These are phyloP conservation scores for Sebastes itinus DNA, from an alignment of 2,797 vertebrate genomes.

Conservation along the genomic window DNA sequence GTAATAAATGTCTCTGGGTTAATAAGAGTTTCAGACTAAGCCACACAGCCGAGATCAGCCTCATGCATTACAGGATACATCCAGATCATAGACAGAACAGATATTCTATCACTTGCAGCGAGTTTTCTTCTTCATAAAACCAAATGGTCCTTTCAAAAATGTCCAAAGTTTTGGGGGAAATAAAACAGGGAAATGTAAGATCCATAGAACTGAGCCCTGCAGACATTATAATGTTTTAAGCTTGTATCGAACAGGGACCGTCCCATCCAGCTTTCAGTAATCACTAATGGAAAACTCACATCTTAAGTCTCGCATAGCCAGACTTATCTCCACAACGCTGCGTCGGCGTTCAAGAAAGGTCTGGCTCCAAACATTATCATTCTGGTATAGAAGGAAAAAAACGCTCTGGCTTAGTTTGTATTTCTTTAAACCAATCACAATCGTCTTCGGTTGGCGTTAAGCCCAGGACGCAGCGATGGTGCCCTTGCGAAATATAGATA, in stretches of 20 bases:
- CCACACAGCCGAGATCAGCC: background rate
- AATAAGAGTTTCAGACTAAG: conserved; percentile 32
- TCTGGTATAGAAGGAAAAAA: background rate
- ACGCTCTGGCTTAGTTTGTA: background rate
- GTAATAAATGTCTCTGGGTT: conserved; percentile 35
- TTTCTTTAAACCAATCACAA: background rate
- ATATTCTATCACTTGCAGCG: background rate
- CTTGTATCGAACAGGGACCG: background rate
- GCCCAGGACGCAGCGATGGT: too few species aligned
- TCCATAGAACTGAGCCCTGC: conserved; percentile 10
- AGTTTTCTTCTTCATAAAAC: background rate
- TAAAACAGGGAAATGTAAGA: background rate
- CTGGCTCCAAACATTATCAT: background rate
- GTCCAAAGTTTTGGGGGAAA: background rate
- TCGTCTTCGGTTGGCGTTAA: background rate
- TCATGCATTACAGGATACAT: background rate
- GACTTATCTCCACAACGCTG: background rate
- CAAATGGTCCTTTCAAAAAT: background rate
- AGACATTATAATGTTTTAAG: background rate
- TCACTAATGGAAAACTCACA: background rate
- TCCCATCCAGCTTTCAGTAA: background rate
- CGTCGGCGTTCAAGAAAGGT: background rate
- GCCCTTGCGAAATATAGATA: too few species aligned
- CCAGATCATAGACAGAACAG: background rate
- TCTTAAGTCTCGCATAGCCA: background rate